Percentiles rank a stretch among this genome's conserved stretches.
phyloP scores from a whole-genome alignment of 2,888 invertebrate genomes.

The Zelleria hepariella region DNA sequence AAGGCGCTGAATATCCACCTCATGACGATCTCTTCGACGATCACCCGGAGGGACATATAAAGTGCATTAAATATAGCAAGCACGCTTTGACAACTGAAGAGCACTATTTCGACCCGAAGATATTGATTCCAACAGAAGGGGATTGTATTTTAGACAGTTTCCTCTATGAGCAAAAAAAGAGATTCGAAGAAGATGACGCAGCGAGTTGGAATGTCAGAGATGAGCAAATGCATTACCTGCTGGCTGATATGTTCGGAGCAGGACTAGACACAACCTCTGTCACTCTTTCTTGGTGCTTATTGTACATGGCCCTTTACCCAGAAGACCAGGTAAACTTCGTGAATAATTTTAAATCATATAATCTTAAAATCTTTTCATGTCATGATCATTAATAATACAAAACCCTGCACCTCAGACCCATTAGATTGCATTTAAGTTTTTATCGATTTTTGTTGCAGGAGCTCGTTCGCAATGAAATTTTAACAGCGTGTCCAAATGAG shows the following conservation, averaged over 20 bases:
- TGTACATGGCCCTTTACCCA: constrained; percentile 80
- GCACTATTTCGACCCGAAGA: constrained; percentile 56
- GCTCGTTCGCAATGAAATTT: constrained; percentile 72
- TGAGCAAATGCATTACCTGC: constrained; percentile 79
- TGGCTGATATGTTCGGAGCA: constrained; percentile 89
- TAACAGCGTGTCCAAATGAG: constrained; percentile 56
- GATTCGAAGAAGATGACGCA: constrained; percentile 48
- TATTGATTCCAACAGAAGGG: constrained; percentile 47
- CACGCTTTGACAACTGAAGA: constrained; percentile 35
- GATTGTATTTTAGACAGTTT: constrained; percentile 77
- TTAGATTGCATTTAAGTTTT: neutral
- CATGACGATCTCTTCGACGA: constrained; percentile 43
- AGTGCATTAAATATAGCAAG: constrained; percentile 58
- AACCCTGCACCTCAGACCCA: neutral
- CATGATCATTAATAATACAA: neutral
- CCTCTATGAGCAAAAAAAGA: constrained; percentile 72
- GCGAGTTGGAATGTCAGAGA: constrained; percentile 70
- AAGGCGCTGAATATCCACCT: constrained; percentile 35
- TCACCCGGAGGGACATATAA: constrained; percentile 51
- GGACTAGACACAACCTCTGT: constrained; percentile 87
- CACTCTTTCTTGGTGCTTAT: constrained; percentile 85
- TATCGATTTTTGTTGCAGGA: constrained; percentile 51
- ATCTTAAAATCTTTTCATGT: neutral
- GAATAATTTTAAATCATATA: neutral
- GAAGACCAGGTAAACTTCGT: constrained; percentile 69